Conservation (phyloP, 2,797 vertebrate species). For the Gila robusta region DNA sequence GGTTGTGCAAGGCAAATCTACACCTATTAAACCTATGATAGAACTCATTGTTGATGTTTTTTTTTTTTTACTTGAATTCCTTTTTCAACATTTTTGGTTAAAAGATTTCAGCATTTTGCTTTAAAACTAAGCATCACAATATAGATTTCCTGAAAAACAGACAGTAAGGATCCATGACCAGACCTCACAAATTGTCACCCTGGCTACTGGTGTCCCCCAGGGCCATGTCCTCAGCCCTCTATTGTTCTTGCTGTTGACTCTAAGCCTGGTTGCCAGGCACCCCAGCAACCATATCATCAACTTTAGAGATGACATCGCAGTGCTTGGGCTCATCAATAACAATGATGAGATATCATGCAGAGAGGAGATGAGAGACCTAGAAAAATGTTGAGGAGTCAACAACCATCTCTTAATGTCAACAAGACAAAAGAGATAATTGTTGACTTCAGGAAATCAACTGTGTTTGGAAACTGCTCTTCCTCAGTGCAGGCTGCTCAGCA, state of each 20-base stretch:
- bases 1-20: too few relatives aligned
- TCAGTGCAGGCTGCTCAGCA: slow-evolving; percentile 43
- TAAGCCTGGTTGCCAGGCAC: slow-evolving; percentile 34
- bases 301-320: slow-evolving; percentile 33
- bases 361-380: slow-evolving; percentile 47
- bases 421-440: slow-evolving; percentile 52
- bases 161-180: not conserved
- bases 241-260: slow-evolving; percentile 22
- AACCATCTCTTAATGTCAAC: slow-evolving; percentile 49
- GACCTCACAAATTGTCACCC: slow-evolving; percentile 18
- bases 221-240: slow-evolving; percentile 5
- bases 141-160: slow-evolving; percentile 8
- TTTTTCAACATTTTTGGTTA: not conserved
- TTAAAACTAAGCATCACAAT: not conserved
- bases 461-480: slow-evolving; percentile 47
- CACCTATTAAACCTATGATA: not conserved
- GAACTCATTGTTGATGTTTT: not conserved
- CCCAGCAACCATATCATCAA: slow-evolving; percentile 42
- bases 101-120: not conserved
- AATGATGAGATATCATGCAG: slow-evolving; percentile 42
- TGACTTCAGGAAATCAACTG: slow-evolving; percentile 50
- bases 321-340: slow-evolving; percentile 40
- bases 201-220: slow-evolving; percentile 13
- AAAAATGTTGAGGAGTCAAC: slow-evolving; percentile 40
- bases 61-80: not conserved